Evolutionary conservation across 2,113 vertebrate species (phyloP).

Genomic region (Nerophis ophidion): DNA sequence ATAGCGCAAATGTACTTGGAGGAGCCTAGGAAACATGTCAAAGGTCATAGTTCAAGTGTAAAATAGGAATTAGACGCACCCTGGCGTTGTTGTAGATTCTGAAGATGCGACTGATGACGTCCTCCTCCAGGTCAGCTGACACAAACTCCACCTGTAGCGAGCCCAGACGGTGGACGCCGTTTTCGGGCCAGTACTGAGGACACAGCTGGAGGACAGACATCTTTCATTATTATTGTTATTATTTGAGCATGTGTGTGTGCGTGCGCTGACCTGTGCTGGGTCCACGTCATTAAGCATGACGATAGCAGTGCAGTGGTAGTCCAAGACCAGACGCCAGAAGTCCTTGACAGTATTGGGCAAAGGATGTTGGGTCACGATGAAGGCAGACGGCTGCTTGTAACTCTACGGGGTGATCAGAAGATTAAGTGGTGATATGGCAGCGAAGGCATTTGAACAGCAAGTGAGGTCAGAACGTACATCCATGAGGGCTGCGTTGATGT

Average conservation of each 20-base stretch:
- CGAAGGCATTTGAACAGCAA: neutral
- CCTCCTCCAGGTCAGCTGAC: conserved; percentile 93
- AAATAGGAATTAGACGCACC: conserved; percentile 63
- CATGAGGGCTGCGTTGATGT: conserved; percentile 95
- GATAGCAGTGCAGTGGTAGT: conserved; percentile 95
- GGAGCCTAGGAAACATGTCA: too few relatives aligned
- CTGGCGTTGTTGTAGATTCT: conserved; percentile 95
- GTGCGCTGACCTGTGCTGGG: conserved; percentile 82
- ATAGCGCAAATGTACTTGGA: too few relatives aligned
- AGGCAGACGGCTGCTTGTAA: conserved; percentile 96
- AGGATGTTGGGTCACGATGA: conserved; percentile 97
- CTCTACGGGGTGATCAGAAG: conserved; percentile 74
- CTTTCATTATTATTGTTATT: neutral
- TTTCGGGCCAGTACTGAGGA: conserved; percentile 98
- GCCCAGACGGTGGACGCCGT: conserved; percentile 88
- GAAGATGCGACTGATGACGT: conserved; percentile 97
- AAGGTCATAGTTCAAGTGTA: neutral
- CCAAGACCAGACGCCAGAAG: conserved; percentile 95
- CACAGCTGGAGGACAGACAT: conserved; percentile 75
- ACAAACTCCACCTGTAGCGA: conserved; percentile 98
- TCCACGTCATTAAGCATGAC: conserved; percentile 98
- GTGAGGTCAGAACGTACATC: conserved; percentile 73
- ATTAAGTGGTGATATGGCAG: neutral
- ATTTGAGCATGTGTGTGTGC: conserved; percentile 4
- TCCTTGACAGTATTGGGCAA: conserved; percentile 97